These are phyloP conservation scores for Hyposoter didymator DNA, from an alignment of 2,888 invertebrate species.

Conservation along the genomic window DNA sequence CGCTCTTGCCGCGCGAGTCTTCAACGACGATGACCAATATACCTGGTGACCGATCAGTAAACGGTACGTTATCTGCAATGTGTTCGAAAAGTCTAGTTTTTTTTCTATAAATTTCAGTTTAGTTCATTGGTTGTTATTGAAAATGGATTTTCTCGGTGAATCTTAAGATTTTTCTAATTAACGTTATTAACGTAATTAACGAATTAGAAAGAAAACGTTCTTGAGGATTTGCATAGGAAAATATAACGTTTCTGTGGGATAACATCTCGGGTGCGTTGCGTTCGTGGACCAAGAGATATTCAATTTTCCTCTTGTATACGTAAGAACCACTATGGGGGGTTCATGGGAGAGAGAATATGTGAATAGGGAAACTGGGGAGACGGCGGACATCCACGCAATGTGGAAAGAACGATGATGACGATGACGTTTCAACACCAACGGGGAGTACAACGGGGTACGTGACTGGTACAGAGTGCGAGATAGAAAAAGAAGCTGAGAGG, in stretches of 20 bases:
- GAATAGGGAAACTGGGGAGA: slow-evolving; percentile 53
- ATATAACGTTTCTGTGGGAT: background rate
- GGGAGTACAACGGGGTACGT: slow-evolving; percentile 44
- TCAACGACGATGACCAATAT: slow-evolving; percentile 56
- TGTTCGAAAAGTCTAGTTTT: background rate
- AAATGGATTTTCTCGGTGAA: background rate
- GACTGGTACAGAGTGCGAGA: slow-evolving; percentile 43
- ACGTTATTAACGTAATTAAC: background rate
- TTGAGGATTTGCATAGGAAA: background rate
- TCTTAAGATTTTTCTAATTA: background rate
- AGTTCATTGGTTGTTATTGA: background rate
- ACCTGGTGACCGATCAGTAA: slow-evolving; percentile 33
- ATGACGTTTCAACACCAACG: slow-evolving; percentile 58
- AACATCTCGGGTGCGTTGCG: slow-evolving; percentile 45
- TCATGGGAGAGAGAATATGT: slow-evolving; percentile 12
- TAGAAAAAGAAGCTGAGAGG: slow-evolving; percentile 47
- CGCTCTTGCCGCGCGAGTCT: slow-evolving; percentile 62
- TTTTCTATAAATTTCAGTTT: no score
- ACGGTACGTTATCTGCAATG: background rate
- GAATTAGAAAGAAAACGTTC: background rate
- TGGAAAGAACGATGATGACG: slow-evolving; percentile 58
- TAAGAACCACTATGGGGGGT: slow-evolving; percentile 39
- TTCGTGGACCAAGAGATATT: background rate
- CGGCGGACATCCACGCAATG: slow-evolving; percentile 38
- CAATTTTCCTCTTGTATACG: slow-evolving; percentile 32